phyloP scores from a whole-genome alignment of 2,888 invertebrate genomes.

The Caenorhabditis parvicauda region DNA sequence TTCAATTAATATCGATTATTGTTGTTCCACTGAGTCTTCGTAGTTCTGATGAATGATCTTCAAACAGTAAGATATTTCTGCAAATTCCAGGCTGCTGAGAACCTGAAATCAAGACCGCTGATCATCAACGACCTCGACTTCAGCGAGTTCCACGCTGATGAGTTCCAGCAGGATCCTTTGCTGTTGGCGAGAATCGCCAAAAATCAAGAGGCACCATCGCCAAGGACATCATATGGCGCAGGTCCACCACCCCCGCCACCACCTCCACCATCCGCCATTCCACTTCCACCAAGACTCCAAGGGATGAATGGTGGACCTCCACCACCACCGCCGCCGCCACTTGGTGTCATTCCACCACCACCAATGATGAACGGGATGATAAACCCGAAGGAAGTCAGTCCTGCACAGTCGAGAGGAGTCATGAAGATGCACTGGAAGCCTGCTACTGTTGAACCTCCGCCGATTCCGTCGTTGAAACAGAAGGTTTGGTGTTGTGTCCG shows the following conservation, averaged over 20 bases:
- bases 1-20: no score
- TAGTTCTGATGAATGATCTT: no score
- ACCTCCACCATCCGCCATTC: slow-evolving; percentile 11
- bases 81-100: slow-evolving; percentile 61
- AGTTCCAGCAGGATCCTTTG: slow-evolving; percentile 71
- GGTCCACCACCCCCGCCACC: slow-evolving; percentile 34
- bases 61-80: no score
- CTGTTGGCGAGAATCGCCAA: slow-evolving; percentile 34
- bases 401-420: slow-evolving; percentile 62
- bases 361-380: slow-evolving; percentile 22
- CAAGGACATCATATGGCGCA: slow-evolving; percentile 7
- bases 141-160: slow-evolving; percentile 83
- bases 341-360: slow-evolving; percentile 46
- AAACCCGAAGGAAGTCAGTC: slow-evolving; percentile 47
- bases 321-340: slow-evolving; percentile 62
- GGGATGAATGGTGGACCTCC: slow-evolving; percentile 66
- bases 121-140: slow-evolving; percentile 91
- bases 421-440: slow-evolving; percentile 98
- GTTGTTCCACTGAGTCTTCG: no score
- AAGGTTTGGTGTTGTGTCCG: slow-evolving; percentile 22
- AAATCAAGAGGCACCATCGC: slow-evolving; percentile 16
- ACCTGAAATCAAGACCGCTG: slow-evolving; percentile 67
- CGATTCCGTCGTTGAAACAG: slow-evolving; percentile 55
- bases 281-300: slow-evolving; percentile 22
- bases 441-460: slow-evolving; percentile 63